Conservation (phyloP, 1,140 invertebrate genomes). For the Conopomorpha cramerella region DNA sequence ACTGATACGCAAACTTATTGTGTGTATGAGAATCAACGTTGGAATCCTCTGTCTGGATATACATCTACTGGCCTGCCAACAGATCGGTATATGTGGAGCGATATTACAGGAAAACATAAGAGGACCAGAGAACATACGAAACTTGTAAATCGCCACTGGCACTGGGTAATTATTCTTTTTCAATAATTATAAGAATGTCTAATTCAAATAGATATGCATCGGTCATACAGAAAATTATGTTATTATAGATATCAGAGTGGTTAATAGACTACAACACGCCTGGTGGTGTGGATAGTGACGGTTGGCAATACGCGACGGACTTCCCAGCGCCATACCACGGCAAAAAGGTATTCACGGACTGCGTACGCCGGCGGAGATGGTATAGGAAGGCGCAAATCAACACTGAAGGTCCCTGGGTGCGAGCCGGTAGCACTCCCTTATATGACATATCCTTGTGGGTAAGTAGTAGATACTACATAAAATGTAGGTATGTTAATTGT, state of each 20-base stretch:
- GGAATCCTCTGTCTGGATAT: slow-evolving; percentile 89
- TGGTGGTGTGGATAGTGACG: slow-evolving; percentile 87
- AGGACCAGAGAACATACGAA: slow-evolving; percentile 83
- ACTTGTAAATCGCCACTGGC: slow-evolving; percentile 83
- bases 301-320: slow-evolving; percentile 94
- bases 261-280: slow-evolving; percentile 84
- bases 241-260: slow-evolving; percentile 80
- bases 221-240: no score
- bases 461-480: slow-evolving; percentile 10
- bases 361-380: slow-evolving; percentile 84
- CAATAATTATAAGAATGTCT: no score
- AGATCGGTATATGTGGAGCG: slow-evolving; percentile 89
- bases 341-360: slow-evolving; percentile 85
- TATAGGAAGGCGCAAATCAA: slow-evolving; percentile 79
- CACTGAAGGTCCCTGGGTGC: slow-evolving; percentile 86
- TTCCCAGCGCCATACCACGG: slow-evolving; percentile 86
- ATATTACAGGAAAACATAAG: slow-evolving; percentile 79
- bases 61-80: slow-evolving; percentile 83
- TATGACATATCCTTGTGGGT: slow-evolving; percentile 80
- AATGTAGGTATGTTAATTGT: background rate
- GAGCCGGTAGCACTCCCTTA: slow-evolving; percentile 82
- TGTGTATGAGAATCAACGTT: slow-evolving; percentile 92
- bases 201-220: no score
- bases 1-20: slow-evolving; percentile 82
- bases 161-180: no score